phyloP scores from a whole-genome alignment of 2,113 vertebrate species.

The Sinocyclocheilus rhinocerous region DNA sequence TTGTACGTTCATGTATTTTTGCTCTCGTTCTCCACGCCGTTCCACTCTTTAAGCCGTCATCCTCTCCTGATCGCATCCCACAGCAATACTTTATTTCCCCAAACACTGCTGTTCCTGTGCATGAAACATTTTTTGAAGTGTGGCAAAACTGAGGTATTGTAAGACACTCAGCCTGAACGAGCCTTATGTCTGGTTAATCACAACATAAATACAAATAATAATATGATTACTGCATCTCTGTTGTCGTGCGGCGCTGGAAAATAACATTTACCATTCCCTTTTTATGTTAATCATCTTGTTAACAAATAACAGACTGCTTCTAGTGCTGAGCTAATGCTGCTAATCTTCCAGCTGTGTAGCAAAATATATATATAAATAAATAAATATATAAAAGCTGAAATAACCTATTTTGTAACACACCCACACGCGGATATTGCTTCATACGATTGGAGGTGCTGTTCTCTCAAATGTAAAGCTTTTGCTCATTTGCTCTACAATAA shows the following conservation, averaged over 20 bases:
- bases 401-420: slow-evolving; percentile 79
- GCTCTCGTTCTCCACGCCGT: not conserved
- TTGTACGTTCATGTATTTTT: slow-evolving; percentile 28
- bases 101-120: slow-evolving; percentile 15
- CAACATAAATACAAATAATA: slow-evolving; percentile 78
- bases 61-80: not conserved
- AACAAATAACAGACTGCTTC: slow-evolving; percentile 72
- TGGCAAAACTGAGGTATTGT: slow-evolving; percentile 40
- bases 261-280: slow-evolving; percentile 76
- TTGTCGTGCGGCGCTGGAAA: slow-evolving; percentile 68
- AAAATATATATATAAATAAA: slow-evolving; percentile 57
- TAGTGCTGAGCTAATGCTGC: slow-evolving; percentile 73
- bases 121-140: slow-evolving; percentile 43
- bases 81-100: slow-evolving; percentile 24
- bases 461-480: slow-evolving; percentile 70
- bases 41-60: slow-evolving; percentile 15
- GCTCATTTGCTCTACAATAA: slow-evolving; percentile 72
- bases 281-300: slow-evolving; percentile 80
- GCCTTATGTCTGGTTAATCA: slow-evolving; percentile 77
- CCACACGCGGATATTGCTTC: slow-evolving; percentile 72
- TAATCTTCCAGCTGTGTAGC: slow-evolving; percentile 68
- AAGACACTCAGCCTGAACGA: slow-evolving; percentile 61
- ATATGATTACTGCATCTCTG: slow-evolving; percentile 78
- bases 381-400: slow-evolving; percentile 65
- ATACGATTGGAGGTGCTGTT: slow-evolving; percentile 68